Conservation (phyloP, 1,140 invertebrate species). For the Nymphalis io region DNA sequence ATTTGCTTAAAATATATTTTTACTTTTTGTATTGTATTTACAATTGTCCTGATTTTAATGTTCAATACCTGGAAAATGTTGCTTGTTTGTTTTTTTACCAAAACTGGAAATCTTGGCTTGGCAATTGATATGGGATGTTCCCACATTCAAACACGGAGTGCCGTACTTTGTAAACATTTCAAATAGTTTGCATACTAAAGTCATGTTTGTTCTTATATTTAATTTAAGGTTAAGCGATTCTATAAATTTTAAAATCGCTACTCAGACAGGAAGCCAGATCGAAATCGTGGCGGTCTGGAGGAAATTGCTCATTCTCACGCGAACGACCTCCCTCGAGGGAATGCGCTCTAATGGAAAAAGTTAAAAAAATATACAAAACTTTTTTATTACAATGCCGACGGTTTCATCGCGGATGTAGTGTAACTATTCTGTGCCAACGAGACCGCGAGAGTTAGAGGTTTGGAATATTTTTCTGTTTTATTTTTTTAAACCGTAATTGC, state of each 20-base stretch:
- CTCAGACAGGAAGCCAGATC: conserved; percentile 76
- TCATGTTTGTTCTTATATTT: conserved; percentile 46
- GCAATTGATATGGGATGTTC: not conserved
- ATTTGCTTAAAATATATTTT: too few species aligned
- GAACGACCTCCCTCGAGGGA: conserved; percentile 63
- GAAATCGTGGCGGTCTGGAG: conserved; percentile 72
- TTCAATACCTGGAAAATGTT: too few species aligned
- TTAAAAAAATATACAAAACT: conserved; percentile 76
- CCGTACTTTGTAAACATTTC: conserved; percentile 19
- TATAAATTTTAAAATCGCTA: conserved; percentile 77
- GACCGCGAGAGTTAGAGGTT: conserved; percentile 26
- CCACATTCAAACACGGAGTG: not conserved
- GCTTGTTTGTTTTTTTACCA: too few species aligned
- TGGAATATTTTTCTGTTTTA: conserved; percentile 17
- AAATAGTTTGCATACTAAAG: conserved; percentile 22
- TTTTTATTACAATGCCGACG: conserved; percentile 58
- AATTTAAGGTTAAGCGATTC: conserved; percentile 71
- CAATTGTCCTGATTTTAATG: too few species aligned
- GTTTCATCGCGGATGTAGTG: conserved; percentile 32
- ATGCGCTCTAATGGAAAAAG: conserved; percentile 75
- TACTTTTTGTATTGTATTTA: too few species aligned
- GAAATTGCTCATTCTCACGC: conserved; percentile 80
- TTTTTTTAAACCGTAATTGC: conserved; percentile 26
- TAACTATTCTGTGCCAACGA: conserved; percentile 30
- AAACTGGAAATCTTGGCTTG: not conserved